Evolutionary conservation across 1,140 invertebrate genomes (phyloP), one percentile per base, ranked within the genome.

Genomic region (Pristionchus pacificus): DNA sequence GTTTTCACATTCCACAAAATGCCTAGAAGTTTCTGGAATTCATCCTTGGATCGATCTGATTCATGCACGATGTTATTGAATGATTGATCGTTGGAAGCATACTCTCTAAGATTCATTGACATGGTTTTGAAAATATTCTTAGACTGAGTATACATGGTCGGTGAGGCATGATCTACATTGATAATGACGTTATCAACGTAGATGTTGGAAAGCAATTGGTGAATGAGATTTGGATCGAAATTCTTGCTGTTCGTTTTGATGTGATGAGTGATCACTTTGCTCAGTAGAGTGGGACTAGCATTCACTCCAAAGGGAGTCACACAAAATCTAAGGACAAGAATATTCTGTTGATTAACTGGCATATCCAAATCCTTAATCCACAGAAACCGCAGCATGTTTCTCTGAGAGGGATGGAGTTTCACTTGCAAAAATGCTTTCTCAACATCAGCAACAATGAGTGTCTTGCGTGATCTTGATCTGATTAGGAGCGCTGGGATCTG

Each of bases 371-470:
- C 69, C 25, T 77, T 69, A 1, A 77, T 13, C 75, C 75, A 77
- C n/a, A 77, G 27, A 1, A 77, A 76, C 55, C 75, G 58, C 1
- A 49, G 31, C 14, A 57, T 71, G 30, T 77, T 70, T 60, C 75
- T 19, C 25, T 77, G 59, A 27, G 55, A 30, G 58, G 74, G 49
- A 19, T 77, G 63, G 2, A 77, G 55, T 15, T 28, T n/a, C 24
- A 77, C 58, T 68, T 77, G 75, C 15, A 77, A 62, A 65, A 77
- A 74, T 1, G 75, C 75, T 59, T 77, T 75, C 49, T 77, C 72
- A 2, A 77, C 59, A 58, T 77, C 75, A 14, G 70, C 38, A 19
- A 77, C 1, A 0, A 77, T 30, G 3, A 70, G 61, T 0, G 28
- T 74, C 14, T 58, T 33, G n/a, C 60, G 29, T 25, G 64, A 29